A percentile compares a stretch with the other conserved stretches of the same genome.
phyloP scores from a whole-genome alignment of 2,113 vertebrate species.

The Gopherus evgoodei region DNA sequence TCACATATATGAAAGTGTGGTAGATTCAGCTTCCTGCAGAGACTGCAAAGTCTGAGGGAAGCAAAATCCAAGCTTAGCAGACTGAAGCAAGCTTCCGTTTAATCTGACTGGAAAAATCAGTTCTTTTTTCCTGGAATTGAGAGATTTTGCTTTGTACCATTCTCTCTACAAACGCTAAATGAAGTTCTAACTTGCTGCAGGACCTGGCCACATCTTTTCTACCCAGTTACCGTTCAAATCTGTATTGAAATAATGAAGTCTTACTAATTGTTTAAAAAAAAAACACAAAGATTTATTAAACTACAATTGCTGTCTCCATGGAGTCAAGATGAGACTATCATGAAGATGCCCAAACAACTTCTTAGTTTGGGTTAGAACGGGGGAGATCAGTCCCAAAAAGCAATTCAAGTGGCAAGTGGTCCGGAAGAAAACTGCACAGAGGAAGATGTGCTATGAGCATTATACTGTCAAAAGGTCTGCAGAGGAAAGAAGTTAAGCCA shows the following conservation, averaged over 20 bases:
- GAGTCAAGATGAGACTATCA: neutral
- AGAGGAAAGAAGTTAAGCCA: neutral
- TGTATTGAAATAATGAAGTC: neutral
- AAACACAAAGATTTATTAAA: neutral
- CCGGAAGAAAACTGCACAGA: neutral
- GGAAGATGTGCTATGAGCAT: neutral
- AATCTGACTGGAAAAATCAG: neutral
- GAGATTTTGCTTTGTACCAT: neutral
- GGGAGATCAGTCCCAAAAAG: neutral
- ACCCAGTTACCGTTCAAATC: neutral
- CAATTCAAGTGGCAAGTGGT: neutral
- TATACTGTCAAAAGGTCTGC: neutral
- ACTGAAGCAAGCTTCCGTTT: neutral
- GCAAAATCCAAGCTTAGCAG: neutral
- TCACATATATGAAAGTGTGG: neutral
- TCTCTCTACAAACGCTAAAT: neutral
- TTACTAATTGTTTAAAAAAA: neutral
- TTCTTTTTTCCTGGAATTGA: neutral
- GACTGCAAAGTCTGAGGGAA: neutral
- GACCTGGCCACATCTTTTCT: neutral
- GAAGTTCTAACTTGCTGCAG: neutral
- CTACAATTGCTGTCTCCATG: neutral
- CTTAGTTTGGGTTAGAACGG: neutral
- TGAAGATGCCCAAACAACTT: neutral
- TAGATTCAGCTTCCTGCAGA: neutral